Percentiles rank a stretch among this genome's conserved stretches.
These are phyloP conservation scores for Bos indicus DNA, from an alignment of 2,113 vertebrate species.

Conservation along the genomic window DNA sequence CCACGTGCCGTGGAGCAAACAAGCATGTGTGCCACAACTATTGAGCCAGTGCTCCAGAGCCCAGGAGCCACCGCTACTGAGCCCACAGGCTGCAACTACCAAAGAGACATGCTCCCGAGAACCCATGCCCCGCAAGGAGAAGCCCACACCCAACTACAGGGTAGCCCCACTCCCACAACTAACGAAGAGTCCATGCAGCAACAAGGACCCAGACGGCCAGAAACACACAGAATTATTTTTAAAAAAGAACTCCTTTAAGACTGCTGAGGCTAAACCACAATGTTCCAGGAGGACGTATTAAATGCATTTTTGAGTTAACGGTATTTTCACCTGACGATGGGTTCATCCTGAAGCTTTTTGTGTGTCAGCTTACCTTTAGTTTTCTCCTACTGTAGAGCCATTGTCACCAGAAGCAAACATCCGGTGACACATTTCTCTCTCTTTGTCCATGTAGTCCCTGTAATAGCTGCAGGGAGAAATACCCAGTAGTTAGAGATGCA, in stretches of 20 bases:
- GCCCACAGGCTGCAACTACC: neutral
- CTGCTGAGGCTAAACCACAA: neutral
- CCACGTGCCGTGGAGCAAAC: neutral
- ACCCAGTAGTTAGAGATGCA: neutral
- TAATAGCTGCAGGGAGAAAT: constrained; percentile 72
- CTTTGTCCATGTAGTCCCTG: constrained; percentile 62
- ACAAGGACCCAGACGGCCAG: neutral
- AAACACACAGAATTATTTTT: neutral
- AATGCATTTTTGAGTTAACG: neutral
- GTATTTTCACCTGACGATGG: neutral
- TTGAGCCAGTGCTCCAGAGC: neutral
- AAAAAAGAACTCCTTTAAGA: neutral
- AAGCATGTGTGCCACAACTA: neutral
- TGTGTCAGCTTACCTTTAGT: constrained; percentile 67
- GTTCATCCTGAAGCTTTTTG: too few relatives aligned
- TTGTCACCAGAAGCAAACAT: constrained; percentile 74
- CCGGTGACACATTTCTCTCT: constrained; percentile 80
- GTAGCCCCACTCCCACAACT: neutral
- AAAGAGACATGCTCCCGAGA: neutral
- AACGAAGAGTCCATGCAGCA: neutral
- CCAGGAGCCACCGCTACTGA: neutral
- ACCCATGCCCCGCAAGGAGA: neutral
- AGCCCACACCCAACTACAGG: neutral
- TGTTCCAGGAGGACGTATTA: neutral
- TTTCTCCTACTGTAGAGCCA: constrained; percentile 8